Evolutionary conservation across 2,888 invertebrate genomes (phyloP).

Genomic region (Calliphora vomitoria): DNA sequence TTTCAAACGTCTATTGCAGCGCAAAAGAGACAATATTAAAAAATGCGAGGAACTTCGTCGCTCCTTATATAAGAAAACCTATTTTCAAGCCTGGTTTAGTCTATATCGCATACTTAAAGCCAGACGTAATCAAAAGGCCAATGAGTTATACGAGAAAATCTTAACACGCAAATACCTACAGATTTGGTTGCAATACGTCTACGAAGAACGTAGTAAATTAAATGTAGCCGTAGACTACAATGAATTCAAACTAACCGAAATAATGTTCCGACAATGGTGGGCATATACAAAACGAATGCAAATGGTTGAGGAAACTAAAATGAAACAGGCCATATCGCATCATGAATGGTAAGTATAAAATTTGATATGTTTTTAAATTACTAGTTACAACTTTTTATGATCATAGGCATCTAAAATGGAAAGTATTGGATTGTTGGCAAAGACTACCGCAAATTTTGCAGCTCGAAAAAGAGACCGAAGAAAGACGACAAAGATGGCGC

Average conservation of each 20-base stretch:
- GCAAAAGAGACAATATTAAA: constrained; percentile 82
- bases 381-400: neutral
- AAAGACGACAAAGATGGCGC: constrained; percentile 89
- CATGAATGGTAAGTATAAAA: constrained; percentile 82
- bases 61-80: constrained; percentile 85
- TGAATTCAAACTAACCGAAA: constrained; percentile 87
- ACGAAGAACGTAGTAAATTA: constrained; percentile 85
- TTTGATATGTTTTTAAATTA: neutral
- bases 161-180: constrained; percentile 85
- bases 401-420: constrained; percentile 84
- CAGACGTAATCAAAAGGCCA: constrained; percentile 86
- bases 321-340: constrained; percentile 82
- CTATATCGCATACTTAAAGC: constrained; percentile 85
- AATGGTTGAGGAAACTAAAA: constrained; percentile 85
- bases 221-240: constrained; percentile 91
- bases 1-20: constrained; percentile 82
- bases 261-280: constrained; percentile 86
- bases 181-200: constrained; percentile 84
- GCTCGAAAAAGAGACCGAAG: constrained; percentile 88
- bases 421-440: constrained; percentile 87
- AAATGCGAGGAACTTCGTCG: constrained; percentile 85
- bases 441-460: constrained; percentile 88
- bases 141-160: constrained; percentile 86
- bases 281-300: constrained; percentile 84
- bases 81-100: constrained; percentile 86